Base-by-base conservation (phyloP, 2,797 vertebrate genomes). In the Huso huso region DNA sequence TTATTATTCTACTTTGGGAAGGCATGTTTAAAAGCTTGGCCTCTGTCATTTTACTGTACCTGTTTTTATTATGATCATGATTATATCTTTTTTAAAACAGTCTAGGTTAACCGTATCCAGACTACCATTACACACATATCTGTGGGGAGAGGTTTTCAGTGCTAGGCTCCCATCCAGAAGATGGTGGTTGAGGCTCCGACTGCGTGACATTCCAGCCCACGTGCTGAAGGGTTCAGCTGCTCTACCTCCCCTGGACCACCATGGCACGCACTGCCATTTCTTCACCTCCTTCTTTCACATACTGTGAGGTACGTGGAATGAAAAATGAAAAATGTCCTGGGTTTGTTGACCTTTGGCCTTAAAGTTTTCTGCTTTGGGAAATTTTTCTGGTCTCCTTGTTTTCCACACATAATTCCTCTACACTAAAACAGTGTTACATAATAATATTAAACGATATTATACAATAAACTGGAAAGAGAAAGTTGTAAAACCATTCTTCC, bases 71-170 rank as follows among this genome's bases (percentile, higher is more conserved):
- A 37, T 37, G 37, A 37, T 37, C 37, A 37, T 37, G 37, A 37
- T 37, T 37, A 37, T 37, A 37, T 37, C 37, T 58, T 58, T n/a
- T 11, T n/a, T 58, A 4, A 58, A 58, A n/a, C 55, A 58, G 55
- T 11, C 11, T 6, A 58, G 55, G 55, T 58, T 58, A 58, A 58
- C n/a, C n/a, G 15, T 58, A n/a, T 13, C 55, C 55, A 58, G 55
- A 67, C 77, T 75, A 76, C 70, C 75, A 75, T 74, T 79, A 76
- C 81, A 78, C 69, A 74, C 79, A 83, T 85, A 81, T 82, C 81
- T 85, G 82, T 79, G 84, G 84, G 77, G 75, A 79, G 74, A 75
- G 70, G 69, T 73, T 69, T 78, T 76, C 81, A 82, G 79, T 79
- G 71, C 6, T 8, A 57, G 49, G 71, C 74, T 69, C 71, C 74